A percentile compares a stretch with the other conserved stretches of the same genome.
phyloP scores from a whole-genome alignment of 2,888 invertebrate genomes.

The Tiliacea citrago region DNA sequence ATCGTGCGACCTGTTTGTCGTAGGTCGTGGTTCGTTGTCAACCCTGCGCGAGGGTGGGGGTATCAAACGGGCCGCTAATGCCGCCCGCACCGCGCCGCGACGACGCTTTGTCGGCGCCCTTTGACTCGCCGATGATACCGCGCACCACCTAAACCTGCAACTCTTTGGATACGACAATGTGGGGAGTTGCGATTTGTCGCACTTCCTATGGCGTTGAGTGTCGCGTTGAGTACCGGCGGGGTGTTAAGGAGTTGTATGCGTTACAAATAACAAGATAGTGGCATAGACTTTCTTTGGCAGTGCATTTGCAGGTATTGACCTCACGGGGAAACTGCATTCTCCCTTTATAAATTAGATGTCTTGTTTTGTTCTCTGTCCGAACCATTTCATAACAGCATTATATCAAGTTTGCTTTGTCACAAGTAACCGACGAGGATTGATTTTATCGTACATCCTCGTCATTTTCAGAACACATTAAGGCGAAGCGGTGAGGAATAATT shows the following conservation, averaged over 20 bases:
- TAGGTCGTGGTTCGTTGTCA: constrained; percentile 78
- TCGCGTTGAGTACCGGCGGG: constrained; percentile 31
- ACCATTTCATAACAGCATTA: background rate
- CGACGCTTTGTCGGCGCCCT: constrained; percentile 89
- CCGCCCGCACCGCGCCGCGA: constrained; percentile 87
- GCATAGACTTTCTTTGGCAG: constrained; percentile 2
- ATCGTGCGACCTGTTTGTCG: constrained; percentile 72
- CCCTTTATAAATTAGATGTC: background rate
- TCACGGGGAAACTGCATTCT: background rate
- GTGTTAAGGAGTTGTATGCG: constrained; percentile 21
- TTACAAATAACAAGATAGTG: constrained; percentile 35
- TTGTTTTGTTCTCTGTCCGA: background rate
- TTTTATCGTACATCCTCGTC: constrained; percentile 20
- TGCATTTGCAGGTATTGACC: background rate
- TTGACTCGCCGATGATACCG: constrained; percentile 86
- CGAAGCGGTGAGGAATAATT: constrained; percentile 5
- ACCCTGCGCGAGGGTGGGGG: constrained; percentile 82
- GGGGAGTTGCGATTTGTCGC: constrained; percentile 64
- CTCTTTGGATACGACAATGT: constrained; percentile 71
- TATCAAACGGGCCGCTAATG: constrained; percentile 89
- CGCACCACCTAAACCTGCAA: constrained; percentile 75
- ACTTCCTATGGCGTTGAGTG: constrained; percentile 44
- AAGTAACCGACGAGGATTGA: constrained; percentile 12
- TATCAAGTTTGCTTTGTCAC: no score
- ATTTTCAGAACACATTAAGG: constrained; percentile 7